These are phyloP conservation scores for Vanessa tameamea DNA, from an alignment of 1,140 invertebrate species.

Conservation along the genomic window DNA sequence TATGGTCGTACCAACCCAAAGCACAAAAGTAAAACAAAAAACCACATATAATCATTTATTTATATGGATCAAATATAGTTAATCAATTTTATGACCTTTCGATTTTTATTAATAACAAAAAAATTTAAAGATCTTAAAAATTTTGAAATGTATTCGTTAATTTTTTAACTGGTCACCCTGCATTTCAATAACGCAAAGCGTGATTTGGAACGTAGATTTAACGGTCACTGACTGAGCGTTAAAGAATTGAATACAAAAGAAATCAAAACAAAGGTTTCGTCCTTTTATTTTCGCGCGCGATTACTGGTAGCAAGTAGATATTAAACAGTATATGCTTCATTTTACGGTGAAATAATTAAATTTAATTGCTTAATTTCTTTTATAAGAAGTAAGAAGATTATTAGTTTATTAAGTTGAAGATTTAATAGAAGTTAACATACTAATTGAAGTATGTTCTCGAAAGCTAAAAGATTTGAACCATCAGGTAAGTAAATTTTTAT, in stretches of 20 bases:
- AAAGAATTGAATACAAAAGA: constrained; percentile 15
- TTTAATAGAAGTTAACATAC: neutral
- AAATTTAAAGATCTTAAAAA: too few relatives aligned
- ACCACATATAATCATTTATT: too few relatives aligned
- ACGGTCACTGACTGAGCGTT: constrained; percentile 41
- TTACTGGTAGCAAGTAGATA: neutral
- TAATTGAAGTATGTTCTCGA: constrained; percentile 65
- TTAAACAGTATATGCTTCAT: neutral
- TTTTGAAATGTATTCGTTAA: neutral
- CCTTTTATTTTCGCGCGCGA: constrained; percentile 27
- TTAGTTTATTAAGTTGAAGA: neutral
- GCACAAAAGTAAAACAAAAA: too few relatives aligned
- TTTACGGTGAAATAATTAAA: neutral
- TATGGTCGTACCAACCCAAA: too few relatives aligned
- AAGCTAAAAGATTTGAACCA: constrained; percentile 71
- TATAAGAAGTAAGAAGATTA: neutral
- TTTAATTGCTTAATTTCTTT: neutral
- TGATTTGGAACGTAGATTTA: constrained; percentile 54
- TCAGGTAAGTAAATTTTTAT: constrained; percentile 53
- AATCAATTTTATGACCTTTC: too few relatives aligned
- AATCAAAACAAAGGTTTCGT: constrained; percentile 35
- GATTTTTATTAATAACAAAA: too few relatives aligned
- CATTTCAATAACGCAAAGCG: neutral
- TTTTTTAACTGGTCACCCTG: neutral
- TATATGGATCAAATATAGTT: too few relatives aligned